Evolutionary conservation across 1,140 invertebrate genomes (phyloP).

Genomic region (Heliothis subflexa): DNA sequence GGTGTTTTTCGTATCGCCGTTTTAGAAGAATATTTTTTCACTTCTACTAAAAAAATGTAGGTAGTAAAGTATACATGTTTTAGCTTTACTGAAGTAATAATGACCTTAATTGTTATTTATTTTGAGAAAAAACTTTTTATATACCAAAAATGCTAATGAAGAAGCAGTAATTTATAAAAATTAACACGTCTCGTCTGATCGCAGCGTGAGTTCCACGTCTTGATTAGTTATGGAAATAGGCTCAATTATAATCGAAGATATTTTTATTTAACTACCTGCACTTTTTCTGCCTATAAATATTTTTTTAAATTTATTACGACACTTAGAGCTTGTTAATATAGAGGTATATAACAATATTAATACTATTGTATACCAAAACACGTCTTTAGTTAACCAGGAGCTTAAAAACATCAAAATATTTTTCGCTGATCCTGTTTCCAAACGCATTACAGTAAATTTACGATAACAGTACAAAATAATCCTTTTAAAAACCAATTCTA

Average conservation of each 20-base stretch:
- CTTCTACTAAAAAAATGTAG: background rate
- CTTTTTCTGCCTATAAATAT: background rate
- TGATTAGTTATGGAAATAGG: slow-evolving; percentile 44
- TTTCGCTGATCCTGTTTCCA: background rate
- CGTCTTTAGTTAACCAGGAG: too few species aligned
- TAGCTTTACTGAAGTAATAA: background rate
- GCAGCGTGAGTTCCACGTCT: slow-evolving; percentile 36
- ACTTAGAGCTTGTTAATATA: too few species aligned
- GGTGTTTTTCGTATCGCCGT: background rate
- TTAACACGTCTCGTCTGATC: slow-evolving; percentile 45
- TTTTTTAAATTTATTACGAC: background rate
- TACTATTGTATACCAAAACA: too few species aligned
- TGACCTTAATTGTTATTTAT: background rate
- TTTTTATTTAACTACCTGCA: slow-evolving; percentile 29
- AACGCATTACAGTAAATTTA: background rate
- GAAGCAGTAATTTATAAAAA: slow-evolving; percentile 36
- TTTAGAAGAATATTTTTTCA: background rate
- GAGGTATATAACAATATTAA: too few species aligned
- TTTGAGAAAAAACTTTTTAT: slow-evolving; percentile 19
- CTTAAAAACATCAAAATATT: background rate
- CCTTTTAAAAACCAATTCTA: background rate
- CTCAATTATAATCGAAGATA: slow-evolving; percentile 21
- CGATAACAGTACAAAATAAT: background rate
- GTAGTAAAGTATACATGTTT: background rate
- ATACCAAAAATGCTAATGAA: slow-evolving; percentile 31